A percentile compares a stretch with the other conserved stretches of the same genome.
These are phyloP conservation scores for Vicugna pacos DNA, from an alignment of 2,113 vertebrate species.

Conservation along the genomic window DNA sequence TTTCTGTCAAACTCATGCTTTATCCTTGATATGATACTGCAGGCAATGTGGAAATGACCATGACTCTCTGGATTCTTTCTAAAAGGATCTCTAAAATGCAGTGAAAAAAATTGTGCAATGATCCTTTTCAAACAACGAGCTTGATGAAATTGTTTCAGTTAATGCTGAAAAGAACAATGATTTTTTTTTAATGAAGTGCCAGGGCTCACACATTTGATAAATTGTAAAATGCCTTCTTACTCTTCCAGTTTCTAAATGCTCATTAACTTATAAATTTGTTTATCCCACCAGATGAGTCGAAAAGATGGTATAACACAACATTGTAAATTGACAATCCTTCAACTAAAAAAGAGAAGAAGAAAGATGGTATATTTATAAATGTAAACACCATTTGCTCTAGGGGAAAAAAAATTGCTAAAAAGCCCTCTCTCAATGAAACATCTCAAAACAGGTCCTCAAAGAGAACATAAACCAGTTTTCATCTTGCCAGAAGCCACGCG, in stretches of 20 bases:
- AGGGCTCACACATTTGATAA: not conserved
- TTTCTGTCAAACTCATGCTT: not conserved
- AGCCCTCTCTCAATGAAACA: not conserved
- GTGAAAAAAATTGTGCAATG: not conserved
- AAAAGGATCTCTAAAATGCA: constrained; percentile 8
- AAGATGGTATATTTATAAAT: not conserved
- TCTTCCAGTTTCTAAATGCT: constrained; percentile 27
- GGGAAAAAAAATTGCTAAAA: not conserved
- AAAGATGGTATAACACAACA: not conserved
- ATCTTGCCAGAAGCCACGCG: not conserved
- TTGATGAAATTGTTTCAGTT: constrained; percentile 13
- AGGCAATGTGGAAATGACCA: not conserved
- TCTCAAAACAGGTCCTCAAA: not conserved
- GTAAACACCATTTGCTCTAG: not conserved
- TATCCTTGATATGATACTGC: not conserved
- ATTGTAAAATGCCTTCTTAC: constrained; percentile 25
- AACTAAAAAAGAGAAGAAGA: not conserved
- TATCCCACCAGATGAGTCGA: not conserved
- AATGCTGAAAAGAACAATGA: not conserved
- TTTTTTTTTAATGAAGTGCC: not conserved
- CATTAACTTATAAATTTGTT: constrained; percentile 41
- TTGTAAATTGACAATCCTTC: too few species aligned
- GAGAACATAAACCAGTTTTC: constrained; percentile 29
- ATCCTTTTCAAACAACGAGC: not conserved
- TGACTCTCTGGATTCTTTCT: not conserved